phyloP scores from a whole-genome alignment of 2,888 invertebrate genomes.

The Trichacis sp. region DNA sequence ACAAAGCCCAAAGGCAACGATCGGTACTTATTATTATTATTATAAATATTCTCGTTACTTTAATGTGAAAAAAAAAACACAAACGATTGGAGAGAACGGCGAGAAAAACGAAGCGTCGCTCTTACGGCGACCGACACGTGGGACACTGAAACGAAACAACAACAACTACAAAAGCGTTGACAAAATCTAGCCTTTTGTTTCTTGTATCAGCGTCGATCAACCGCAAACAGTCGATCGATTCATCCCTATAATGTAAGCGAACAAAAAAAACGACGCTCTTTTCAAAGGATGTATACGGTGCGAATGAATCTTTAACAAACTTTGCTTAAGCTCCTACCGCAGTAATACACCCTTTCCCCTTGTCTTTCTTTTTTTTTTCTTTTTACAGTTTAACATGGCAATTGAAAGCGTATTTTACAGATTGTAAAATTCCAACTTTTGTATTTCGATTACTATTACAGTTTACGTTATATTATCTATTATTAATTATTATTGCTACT shows the following conservation, averaged over 20 bases:
- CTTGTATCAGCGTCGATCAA: constrained; percentile 62
- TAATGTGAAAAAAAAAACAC: constrained; percentile 32
- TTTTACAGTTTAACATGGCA: constrained; percentile 47
- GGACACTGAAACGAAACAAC: constrained; percentile 22
- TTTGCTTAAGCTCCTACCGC: neutral
- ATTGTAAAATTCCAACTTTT: too few relatives aligned
- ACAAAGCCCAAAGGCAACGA: constrained; percentile 62
- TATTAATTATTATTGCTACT: constrained; percentile 35
- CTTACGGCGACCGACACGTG: constrained; percentile 38
- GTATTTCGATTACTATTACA: too few relatives aligned
- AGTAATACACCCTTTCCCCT: constrained; percentile 17
- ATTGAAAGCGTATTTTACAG: constrained; percentile 67
- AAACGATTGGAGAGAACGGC: constrained; percentile 18
- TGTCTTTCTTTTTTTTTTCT: constrained; percentile 27
- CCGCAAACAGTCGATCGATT: constrained; percentile 50
- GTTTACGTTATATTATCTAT: too few relatives aligned
- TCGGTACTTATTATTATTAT: constrained; percentile 67
- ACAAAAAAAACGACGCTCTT: constrained; percentile 65
- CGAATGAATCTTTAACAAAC: constrained; percentile 63
- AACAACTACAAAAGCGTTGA: constrained; percentile 64
- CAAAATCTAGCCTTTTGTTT: constrained; percentile 68
- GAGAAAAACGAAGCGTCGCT: constrained; percentile 22
- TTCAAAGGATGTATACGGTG: constrained; percentile 68
- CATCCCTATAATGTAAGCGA: constrained; percentile 55
- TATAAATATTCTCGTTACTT: too few relatives aligned